Conservation (phyloP, 2,113 vertebrate species). For the Oryctolagus cuniculus region mOryCun1.1 NC_091453.1:93610001-93610500, state of each 20-base stretch:
- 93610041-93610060: background rate
- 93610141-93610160: conserved; percentile 20
- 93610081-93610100: conserved; percentile 50
- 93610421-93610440: conserved; percentile 57
- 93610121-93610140: background rate
- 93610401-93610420: background rate
- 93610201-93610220: background rate
- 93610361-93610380: conserved; percentile 42
- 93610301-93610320: conserved; percentile 4
- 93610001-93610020: conserved; percentile 18
- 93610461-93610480: conserved; percentile 42
- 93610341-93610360: conserved; percentile 37
- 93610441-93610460: background rate
- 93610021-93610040: background rate
- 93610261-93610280: background rate
- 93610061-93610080: background rate
- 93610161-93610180: background rate
- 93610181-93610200: conserved; percentile 45
- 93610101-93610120: conserved; percentile 43
- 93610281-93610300: background rate
- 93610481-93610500: background rate
- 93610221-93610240: background rate
- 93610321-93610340: conserved; percentile 40
- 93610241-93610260: conserved; percentile 23
- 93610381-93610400: conserved; percentile 48